Base-by-base conservation (phyloP, 2,888 invertebrate genomes). In the Schrankia costaestrigalis region DNA sequence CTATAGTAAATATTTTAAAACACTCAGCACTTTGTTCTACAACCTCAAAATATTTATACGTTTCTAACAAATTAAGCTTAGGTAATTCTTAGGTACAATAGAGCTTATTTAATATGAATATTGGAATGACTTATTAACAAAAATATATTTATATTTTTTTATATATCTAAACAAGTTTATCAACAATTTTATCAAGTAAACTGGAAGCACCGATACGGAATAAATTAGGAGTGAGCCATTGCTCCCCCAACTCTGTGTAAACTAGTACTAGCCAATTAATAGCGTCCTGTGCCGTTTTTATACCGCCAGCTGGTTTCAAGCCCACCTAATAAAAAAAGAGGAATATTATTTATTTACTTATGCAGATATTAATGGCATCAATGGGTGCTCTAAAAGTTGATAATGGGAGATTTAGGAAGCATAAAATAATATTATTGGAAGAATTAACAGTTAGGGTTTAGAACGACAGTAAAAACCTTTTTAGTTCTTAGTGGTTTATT, bases 261-360 rank as follows among this genome's bases (percentile, higher is more conserved):
- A 98, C 91, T 39, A 99, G 78, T 3, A 93, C 90, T 56, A 97
- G 85, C 97, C 97, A 99, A 40, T 92, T 89, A 15, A 98, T 88
- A 0, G 97, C 95, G 71, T 99, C 97, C 26, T 90, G 89, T 0
- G 93, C 90, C 0, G 95, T 95, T 46, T 94, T 91, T 26, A 99
- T 95, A 5, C 99, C 99, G 9, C 99, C 99, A 11, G 99, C 99
- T 11, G 99, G 98, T 82, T 99, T 99, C 37, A 99, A 90, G 1
- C 99, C 99, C 45, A 99, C 93, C 95, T 96, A 44, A 38, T 46
- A 41, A 36, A 32, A 24, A 35, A 23, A 17, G 7, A n/a, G n/a
- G n/a, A 12, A 11, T n/a, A n/a, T n/a, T n/a, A n/a, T n/a, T n/a
- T n/a, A n/a, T n/a, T n/a, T n/a, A n/a, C n/a, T n/a, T n/a, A n/a